Base-by-base conservation (phyloP, 2,888 invertebrate species). In the Drosophila siamana region DNA sequence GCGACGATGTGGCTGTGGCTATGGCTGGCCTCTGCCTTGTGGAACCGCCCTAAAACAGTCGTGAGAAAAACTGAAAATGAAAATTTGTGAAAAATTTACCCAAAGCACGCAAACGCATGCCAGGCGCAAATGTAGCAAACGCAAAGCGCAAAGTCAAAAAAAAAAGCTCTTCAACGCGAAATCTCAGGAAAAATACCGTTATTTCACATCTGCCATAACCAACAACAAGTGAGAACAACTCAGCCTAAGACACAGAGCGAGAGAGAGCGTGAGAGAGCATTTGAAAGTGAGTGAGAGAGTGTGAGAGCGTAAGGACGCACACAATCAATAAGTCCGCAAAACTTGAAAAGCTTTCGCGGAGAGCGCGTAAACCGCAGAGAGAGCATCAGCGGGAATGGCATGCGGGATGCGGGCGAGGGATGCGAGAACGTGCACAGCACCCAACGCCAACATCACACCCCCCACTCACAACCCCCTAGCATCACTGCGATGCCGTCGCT, bases 31-130 rank as follows among this genome's bases (percentile, higher is more conserved):
- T 77, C 91, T 91, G 91, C 90, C 91, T 78, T 92, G 92, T 92
- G 92, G 92, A 92, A 92, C 92, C 92, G 92, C 92, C 92, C 92
- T 92, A 92, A 86, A 92, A 92, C 92, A 91, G 92, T 92, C 91
- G 86, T 78, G 89, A 91, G 91, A 91, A 92, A 89, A 92, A 92
- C 91, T 92, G 91, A 90, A 91, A 91, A 90, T 91, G 91, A 90
- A 91, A 92, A 90, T 91, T 91, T 89, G 90, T 90, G 90, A 91
- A 86, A 89, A 86, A 89, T 90, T 90, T 88, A 90, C 86, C 90
- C 89, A 90, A 81, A 88, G 88, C 89, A 76, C 79, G 74, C 74
- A 78, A 75, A 81, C 70, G 81, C 77, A 74, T 69, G 72, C 71
- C 64, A 71, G 65, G 38, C 70, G 81, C 67, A 38, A 73, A 72